phyloP scores from a whole-genome alignment of 2,113 vertebrate genomes.

The Megaceryle maxima region DNA sequence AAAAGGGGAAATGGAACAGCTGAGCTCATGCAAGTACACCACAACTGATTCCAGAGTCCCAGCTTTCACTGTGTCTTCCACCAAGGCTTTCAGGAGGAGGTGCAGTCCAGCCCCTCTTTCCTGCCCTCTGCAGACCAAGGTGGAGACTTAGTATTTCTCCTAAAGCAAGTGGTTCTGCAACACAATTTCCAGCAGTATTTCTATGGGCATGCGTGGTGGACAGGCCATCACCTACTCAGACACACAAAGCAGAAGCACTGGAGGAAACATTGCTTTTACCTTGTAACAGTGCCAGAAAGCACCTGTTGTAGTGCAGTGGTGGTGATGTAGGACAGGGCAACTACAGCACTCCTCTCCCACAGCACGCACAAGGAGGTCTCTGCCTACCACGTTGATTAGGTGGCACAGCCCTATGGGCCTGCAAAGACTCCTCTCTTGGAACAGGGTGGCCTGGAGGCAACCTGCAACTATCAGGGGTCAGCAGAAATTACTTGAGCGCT shows the following conservation, averaged over 20 bases:
- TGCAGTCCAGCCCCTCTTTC: background rate
- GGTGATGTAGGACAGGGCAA: background rate
- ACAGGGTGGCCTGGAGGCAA: background rate
- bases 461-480: background rate
- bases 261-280: background rate
- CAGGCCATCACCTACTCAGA: background rate
- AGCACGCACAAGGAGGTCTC: background rate
- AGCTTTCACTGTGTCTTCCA: background rate
- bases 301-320: background rate
- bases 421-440: background rate
- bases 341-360: background rate
- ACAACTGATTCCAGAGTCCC: background rate
- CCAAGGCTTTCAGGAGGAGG: background rate
- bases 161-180: background rate
- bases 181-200: background rate
- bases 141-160: background rate
- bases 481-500: background rate
- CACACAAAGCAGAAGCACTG: background rate
- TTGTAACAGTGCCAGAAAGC: background rate
- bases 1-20: background rate
- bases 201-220: fast-evolving
- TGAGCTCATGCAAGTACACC: background rate
- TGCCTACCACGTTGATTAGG: no score
- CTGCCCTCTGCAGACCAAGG: background rate
- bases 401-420: background rate